Base-by-base conservation (phyloP, 2,888 invertebrate genomes). In the Protophormia terraenovae region DNA sequence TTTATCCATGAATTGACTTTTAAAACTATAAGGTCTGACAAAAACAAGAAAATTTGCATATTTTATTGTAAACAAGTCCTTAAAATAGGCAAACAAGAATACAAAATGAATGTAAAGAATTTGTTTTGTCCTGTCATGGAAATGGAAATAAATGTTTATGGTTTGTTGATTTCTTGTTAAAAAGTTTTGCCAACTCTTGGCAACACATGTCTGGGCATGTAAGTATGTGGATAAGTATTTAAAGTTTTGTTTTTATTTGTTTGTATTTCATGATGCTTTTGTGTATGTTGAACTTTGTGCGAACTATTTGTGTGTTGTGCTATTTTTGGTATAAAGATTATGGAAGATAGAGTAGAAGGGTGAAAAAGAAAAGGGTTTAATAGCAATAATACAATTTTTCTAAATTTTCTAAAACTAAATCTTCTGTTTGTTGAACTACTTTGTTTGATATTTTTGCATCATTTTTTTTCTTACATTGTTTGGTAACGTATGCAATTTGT, bases 31-130 rank as follows among this genome's bases (percentile, higher is more conserved):
- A 32, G 14, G n/a, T 8, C 7, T 38, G 14, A 10, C 22, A 53
- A 41, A 64, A 22, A 22, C n/a, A n/a, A n/a, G n/a, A 16, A 24
- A 45, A 58, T 55, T 24, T 67, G 0, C 16, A 75, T 75, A 55
- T 38, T 38, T 24, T 16, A 12, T 8, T 50, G 16, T 73, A 38
- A 50, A 50, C 50, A 50, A 62, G 50, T 50, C 50, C 62, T 62
- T 50, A 19, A 10, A 53, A 76, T 19, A 47, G 6, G 3, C 60
- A 73, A n/a, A n/a, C n/a, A 47, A 73, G 35, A 73, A 73, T 35
- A 62, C 16, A 22, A 58, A 45, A 7, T 60, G 16, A 12, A 24
- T 27, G 16, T 16, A 10, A 29, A 10, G 41, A 32, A 29, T 58
- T 72, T 41, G n/a, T 24, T 1, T 0, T 12, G n/a, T n/a, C 35